Percentiles rank a stretch among this genome's conserved stretches.
Evolutionary conservation across 2,113 vertebrate genomes (phyloP).

Genomic region (Oxyruncus cristatus): DNA sequence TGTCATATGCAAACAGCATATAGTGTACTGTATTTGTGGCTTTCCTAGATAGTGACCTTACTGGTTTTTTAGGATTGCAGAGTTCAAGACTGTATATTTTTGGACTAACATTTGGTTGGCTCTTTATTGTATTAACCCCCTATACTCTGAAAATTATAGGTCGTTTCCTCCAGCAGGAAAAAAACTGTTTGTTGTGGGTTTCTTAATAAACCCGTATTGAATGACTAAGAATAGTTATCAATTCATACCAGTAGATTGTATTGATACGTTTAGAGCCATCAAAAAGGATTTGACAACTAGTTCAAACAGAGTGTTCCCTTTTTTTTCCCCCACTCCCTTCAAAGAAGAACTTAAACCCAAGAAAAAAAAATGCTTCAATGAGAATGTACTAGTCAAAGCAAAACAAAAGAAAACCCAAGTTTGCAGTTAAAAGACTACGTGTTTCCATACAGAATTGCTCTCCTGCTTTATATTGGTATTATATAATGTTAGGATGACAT

Average conservation of each 20-base stretch:
- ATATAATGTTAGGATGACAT: not conserved
- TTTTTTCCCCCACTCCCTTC: not conserved
- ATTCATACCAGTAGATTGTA: not conserved
- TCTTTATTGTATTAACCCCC: not conserved
- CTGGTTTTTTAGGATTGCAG: not conserved
- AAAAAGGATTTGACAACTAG: not conserved
- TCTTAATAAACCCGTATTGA: not conserved
- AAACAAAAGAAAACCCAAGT: not conserved
- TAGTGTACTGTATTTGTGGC: not conserved
- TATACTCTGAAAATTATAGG: not conserved
- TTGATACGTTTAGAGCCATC: not conserved
- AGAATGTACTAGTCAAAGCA: not conserved
- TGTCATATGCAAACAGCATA: not conserved
- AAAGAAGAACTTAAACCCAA: not conserved
- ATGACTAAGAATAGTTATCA: not conserved
- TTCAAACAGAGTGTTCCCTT: not conserved
- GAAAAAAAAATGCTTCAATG: not conserved
- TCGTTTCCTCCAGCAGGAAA: not conserved
- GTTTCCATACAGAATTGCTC: not conserved
- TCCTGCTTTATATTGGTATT: not conserved
- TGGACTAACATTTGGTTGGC: not conserved
- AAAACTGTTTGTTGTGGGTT: not conserved
- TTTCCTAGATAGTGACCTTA: not conserved
- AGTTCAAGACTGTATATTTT: not conserved
- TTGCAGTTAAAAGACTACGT: not conserved